Conservation (phyloP, 2,888 invertebrate species). For the Euspilapteryx auroguttella region DNA sequence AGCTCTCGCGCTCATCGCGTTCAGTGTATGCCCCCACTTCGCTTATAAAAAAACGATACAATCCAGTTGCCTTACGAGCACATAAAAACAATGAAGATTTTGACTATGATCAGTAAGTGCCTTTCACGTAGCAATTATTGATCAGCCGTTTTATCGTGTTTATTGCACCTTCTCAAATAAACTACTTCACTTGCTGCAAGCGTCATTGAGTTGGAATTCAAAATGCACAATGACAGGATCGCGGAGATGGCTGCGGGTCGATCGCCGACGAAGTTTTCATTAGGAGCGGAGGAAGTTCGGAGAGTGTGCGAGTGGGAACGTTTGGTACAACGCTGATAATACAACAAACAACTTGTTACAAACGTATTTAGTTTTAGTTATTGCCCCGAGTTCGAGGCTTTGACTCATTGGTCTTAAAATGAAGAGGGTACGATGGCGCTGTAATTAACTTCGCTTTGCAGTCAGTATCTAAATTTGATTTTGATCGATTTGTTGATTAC, state of each 20-base stretch:
- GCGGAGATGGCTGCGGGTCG: constrained; percentile 16
- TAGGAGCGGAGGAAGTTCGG: constrained; percentile 17
- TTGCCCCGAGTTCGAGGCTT: constrained; percentile 53
- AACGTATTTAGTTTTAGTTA: constrained; percentile 61
- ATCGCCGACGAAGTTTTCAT: constrained; percentile 51
- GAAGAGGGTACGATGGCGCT: constrained; percentile 38
- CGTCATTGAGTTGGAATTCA: constrained; percentile 4
- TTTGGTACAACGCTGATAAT: constrained; percentile 55
- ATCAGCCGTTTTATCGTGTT: too few relatives aligned
- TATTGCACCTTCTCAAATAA: too few relatives aligned
- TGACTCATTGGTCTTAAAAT: constrained; percentile 54
- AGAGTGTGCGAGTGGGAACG: constrained; percentile 42
- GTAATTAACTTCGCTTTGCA: constrained; percentile 36
- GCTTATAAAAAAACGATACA: too few relatives aligned
- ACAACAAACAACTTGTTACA: constrained; percentile 60
- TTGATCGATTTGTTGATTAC: not conserved
- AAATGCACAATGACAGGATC: constrained; percentile 17
- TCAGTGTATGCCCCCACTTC: too few relatives aligned
- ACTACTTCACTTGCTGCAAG: too few relatives aligned
- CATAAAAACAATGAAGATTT: too few relatives aligned
- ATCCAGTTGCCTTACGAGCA: too few relatives aligned
- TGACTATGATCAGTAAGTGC: too few relatives aligned
- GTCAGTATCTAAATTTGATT: not conserved
- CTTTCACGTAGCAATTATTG: too few relatives aligned
- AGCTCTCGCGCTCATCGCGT: too few relatives aligned